A percentile compares a stretch with the other conserved stretches of the same genome.
These are phyloP conservation scores for Melieria picta DNA, from an alignment of 2,888 invertebrate genomes.

Conservation along the genomic window DNA sequence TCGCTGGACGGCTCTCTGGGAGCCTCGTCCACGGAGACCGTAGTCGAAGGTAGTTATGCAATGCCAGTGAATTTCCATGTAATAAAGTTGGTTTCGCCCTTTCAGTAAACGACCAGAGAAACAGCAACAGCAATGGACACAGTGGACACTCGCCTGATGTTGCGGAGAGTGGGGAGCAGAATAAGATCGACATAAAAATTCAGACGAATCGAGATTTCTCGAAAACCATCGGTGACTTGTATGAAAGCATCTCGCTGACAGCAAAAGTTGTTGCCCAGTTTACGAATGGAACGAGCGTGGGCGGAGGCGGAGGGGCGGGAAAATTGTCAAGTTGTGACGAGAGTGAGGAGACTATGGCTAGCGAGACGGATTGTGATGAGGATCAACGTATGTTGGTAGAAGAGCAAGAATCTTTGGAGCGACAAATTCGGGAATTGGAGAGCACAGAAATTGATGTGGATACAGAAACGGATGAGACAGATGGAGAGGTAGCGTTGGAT, in stretches of 20 bases:
- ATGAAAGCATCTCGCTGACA: conserved; percentile 57
- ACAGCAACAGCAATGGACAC: conserved; percentile 21
- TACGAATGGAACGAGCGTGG: conserved; percentile 44
- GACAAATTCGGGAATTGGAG: conserved; percentile 80
- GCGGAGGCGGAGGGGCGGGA: conserved; percentile 35
- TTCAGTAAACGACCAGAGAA: conserved; percentile 20
- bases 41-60: conserved; percentile 43
- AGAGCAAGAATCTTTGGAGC: conserved; percentile 79
- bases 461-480: conserved; percentile 83
- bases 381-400: conserved; percentile 79
- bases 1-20: conserved; percentile 37
- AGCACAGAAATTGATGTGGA: conserved; percentile 80
- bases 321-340: conserved; percentile 67
- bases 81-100: neutral
- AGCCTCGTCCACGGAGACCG: conserved; percentile 46
- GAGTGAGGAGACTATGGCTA: conserved; percentile 55
- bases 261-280: conserved; percentile 41
- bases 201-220: conserved; percentile 66
- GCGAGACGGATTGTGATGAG: conserved; percentile 71
- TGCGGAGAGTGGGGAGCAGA: conserved; percentile 47
- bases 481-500: conserved; percentile 62
- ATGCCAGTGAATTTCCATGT: neutral
- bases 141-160: conserved; percentile 5
- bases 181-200: conserved; percentile 66
- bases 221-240: conserved; percentile 64